phyloP scores from a whole-genome alignment of 2,113 vertebrate species.

The Phocoena phocoena region DNA sequence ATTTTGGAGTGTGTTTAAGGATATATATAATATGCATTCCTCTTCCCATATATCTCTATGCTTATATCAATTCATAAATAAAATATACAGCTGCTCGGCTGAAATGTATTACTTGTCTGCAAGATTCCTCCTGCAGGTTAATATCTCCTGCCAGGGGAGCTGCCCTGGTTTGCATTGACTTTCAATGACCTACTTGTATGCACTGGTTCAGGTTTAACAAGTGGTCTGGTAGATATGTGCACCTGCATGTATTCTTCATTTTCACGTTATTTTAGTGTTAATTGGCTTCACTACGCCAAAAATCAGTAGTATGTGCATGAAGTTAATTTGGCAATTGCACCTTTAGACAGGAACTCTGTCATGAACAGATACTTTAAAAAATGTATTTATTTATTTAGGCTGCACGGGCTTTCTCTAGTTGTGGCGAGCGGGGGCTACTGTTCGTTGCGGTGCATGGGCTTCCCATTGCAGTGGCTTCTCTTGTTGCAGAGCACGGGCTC shows the following conservation, averaged over 20 bases:
- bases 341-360: neutral
- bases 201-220: slow-evolving; percentile 2
- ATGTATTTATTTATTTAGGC: no score
- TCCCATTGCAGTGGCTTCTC: no score
- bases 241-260: neutral
- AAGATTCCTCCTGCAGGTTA: slow-evolving; percentile 57
- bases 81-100: slow-evolving; percentile 59
- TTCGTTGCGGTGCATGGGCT: fast-evolving
- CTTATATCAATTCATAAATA: slow-evolving; percentile 67
- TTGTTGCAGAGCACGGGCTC: no score
- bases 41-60: neutral
- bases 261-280: neutral
- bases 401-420: no score
- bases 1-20: slow-evolving; percentile 42
- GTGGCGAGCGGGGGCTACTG: no score
- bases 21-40: neutral
- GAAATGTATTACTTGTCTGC: slow-evolving; percentile 57
- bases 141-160: slow-evolving; percentile 58
- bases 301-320: neutral
- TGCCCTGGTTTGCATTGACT: slow-evolving; percentile 54
- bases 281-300: neutral
- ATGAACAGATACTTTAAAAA: neutral
- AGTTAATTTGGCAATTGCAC: neutral
- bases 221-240: neutral
- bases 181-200: slow-evolving; percentile 69